Conservation (phyloP, 2,888 invertebrate species). For the Drosophila lutescens region DNA sequence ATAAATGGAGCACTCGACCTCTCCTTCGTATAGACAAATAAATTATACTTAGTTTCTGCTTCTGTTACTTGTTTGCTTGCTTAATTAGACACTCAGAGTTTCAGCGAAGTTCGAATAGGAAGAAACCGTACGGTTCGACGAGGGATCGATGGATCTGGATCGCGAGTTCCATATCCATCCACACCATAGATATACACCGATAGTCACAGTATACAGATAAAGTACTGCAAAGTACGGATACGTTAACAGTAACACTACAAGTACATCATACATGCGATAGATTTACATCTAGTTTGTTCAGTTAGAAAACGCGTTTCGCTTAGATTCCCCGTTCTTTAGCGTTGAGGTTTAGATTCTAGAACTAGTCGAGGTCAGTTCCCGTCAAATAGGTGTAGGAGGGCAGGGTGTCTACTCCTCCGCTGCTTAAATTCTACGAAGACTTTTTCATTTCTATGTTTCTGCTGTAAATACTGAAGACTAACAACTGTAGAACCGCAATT, state of each 20-base stretch:
- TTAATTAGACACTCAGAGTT: conserved; percentile 76
- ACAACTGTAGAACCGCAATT: conserved; percentile 29
- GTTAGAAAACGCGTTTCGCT: conserved; percentile 60
- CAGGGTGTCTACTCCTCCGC: conserved; percentile 7
- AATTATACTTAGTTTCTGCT: conserved; percentile 47
- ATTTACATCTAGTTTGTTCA: conserved; percentile 74
- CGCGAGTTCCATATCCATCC: conserved; percentile 4
- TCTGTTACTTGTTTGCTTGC: conserved; percentile 28
- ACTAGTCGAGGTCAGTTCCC: conserved; percentile 52
- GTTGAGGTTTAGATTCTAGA: conserved; percentile 23
- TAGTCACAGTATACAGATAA: conserved; percentile 54
- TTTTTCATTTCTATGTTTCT: conserved; percentile 43
- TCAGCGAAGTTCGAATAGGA: conserved; percentile 72
- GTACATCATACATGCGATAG: conserved; percentile 48
- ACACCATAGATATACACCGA: conserved; percentile 47
- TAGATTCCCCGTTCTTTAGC: conserved; percentile 38
- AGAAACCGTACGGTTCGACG: conserved; percentile 67
- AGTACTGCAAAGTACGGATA: conserved; percentile 19
- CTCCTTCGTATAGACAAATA: conserved; percentile 29
- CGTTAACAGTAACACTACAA: conserved; percentile 28
- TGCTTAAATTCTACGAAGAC: conserved; percentile 64
- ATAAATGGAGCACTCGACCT: conserved; percentile 55
- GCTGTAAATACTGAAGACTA: conserved; percentile 67
- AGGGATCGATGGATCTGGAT: conserved; percentile 21
- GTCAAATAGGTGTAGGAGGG: conserved; percentile 25